Evolutionary conservation across 2,797 vertebrate species (phyloP).

Genomic region (Acanthopagrus latus): DNA sequence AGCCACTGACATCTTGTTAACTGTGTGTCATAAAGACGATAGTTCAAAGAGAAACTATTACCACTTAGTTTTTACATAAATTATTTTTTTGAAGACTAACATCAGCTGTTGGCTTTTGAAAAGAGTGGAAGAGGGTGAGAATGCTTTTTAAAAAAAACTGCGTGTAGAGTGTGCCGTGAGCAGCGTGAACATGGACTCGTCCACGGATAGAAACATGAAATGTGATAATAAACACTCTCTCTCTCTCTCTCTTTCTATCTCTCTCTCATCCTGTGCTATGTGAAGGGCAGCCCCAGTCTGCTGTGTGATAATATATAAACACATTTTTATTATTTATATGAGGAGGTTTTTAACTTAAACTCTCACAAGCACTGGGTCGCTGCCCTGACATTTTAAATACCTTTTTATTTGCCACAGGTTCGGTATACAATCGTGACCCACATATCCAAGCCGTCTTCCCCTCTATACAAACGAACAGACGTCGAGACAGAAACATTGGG

Average conservation of each 20-base stretch:
- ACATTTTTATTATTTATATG: slow-evolving; percentile 92
- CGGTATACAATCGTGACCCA: slow-evolving; percentile 83
- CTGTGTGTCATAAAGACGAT: slow-evolving; percentile 81
- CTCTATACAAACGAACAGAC: slow-evolving; percentile 78
- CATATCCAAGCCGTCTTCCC: slow-evolving; percentile 85
- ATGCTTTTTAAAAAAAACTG: slow-evolving; percentile 82
- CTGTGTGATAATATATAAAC: slow-evolving; percentile 87
- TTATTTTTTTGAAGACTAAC: slow-evolving; percentile 89
- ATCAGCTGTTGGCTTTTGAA: slow-evolving; percentile 84
- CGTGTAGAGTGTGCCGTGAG: slow-evolving; percentile 73
- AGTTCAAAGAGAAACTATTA: slow-evolving; percentile 86
- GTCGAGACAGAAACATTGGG: slow-evolving; percentile 70
- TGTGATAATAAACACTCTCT: slow-evolving; percentile 72
- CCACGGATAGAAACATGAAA: slow-evolving; percentile 69
- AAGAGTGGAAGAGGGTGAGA: slow-evolving; percentile 77
- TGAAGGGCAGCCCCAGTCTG: slow-evolving; percentile 79
- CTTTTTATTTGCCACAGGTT: slow-evolving; percentile 81
- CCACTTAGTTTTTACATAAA: slow-evolving; percentile 89
- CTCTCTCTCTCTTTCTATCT: slow-evolving; percentile 48
- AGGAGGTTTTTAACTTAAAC: slow-evolving; percentile 89
- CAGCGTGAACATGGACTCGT: slow-evolving; percentile 73
- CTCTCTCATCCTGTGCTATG: slow-evolving; percentile 77
- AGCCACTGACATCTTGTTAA: slow-evolving; percentile 80
- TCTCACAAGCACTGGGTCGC: slow-evolving; percentile 82
- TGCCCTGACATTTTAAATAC: slow-evolving; percentile 84